These are phyloP conservation scores for Drosophila arizonae DNA, from an alignment of 1,140 invertebrate genomes.

Conservation along the genomic window DNA sequence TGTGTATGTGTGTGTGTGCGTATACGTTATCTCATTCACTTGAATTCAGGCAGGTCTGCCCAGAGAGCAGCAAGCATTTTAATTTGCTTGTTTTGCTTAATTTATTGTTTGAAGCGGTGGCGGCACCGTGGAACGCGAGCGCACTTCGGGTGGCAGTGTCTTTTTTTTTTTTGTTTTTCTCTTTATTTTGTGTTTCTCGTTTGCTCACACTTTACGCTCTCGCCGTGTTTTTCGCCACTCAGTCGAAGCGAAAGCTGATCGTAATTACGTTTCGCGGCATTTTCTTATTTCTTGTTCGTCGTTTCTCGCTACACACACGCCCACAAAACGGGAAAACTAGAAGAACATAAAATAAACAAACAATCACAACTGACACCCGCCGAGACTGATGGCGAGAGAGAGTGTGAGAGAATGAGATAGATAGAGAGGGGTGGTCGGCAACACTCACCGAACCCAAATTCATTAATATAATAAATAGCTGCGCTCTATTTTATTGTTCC, in stretches of 20 bases:
- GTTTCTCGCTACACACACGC: slow-evolving; percentile 22
- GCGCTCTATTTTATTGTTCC: slow-evolving; percentile 38
- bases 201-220: slow-evolving; percentile 38
- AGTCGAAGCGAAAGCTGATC: slow-evolving; percentile 45
- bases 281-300: slow-evolving; percentile 26
- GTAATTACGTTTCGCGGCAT: slow-evolving; percentile 47
- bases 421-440: slow-evolving; percentile 37
- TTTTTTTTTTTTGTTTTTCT: neutral
- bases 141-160: neutral
- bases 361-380: slow-evolving; percentile 38
- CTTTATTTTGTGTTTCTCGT: neutral
- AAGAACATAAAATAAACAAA: slow-evolving; percentile 13
- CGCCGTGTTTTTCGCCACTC: slow-evolving; percentile 29
- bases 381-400: slow-evolving; percentile 26
- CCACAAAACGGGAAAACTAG: neutral
- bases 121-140: slow-evolving; percentile 15
- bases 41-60: neutral
- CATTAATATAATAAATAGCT: slow-evolving; percentile 61
- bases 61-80: neutral
- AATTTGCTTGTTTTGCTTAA: neutral
- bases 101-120: neutral
- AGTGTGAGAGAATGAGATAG: no score
- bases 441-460: slow-evolving; percentile 44
- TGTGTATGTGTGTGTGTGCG: neutral
- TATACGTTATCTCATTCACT: neutral